A percentile compares a stretch with the other conserved stretches of the same genome.
These are phyloP conservation scores for Peromyscus californicus DNA, from an alignment of 2,113 vertebrate genomes.

Conservation along the genomic window DNA sequence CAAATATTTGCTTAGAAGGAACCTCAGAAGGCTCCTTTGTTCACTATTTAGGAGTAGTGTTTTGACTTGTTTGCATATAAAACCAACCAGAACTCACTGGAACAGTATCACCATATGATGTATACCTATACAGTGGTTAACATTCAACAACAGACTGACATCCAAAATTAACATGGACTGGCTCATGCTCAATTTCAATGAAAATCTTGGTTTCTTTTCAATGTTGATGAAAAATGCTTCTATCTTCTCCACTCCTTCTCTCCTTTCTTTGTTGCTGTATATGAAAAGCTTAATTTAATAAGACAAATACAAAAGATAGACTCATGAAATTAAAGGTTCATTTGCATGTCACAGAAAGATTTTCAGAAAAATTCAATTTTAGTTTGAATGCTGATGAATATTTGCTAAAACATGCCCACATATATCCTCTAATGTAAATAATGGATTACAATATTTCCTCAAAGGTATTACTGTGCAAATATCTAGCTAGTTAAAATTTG, in stretches of 20 bases:
- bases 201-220: slow-evolving; percentile 32
- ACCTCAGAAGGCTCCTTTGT: background rate
- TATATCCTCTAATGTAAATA: background rate
- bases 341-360: slow-evolving; percentile 4
- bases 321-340: slow-evolving; percentile 27
- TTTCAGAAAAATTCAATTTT: background rate
- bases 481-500: slow-evolving; percentile 34
- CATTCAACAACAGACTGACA: background rate
- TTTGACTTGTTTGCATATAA: slow-evolving; percentile 11
- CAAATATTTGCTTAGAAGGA: background rate
- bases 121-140: background rate
- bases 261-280: background rate
- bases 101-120: background rate
- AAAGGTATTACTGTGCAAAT: background rate
- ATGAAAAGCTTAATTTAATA: slow-evolving; percentile 44
- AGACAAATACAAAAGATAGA: slow-evolving; percentile 2
- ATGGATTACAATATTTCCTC: background rate
- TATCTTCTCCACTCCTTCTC: background rate
- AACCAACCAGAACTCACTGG: background rate
- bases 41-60: background rate
- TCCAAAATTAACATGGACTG: slow-evolving; percentile 40
- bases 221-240: slow-evolving; percentile 37
- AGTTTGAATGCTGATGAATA: background rate
- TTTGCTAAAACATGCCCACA: background rate
- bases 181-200: background rate